Conservation (phyloP, 2,113 vertebrate species). For the Sebastes fasciatus region DNA sequence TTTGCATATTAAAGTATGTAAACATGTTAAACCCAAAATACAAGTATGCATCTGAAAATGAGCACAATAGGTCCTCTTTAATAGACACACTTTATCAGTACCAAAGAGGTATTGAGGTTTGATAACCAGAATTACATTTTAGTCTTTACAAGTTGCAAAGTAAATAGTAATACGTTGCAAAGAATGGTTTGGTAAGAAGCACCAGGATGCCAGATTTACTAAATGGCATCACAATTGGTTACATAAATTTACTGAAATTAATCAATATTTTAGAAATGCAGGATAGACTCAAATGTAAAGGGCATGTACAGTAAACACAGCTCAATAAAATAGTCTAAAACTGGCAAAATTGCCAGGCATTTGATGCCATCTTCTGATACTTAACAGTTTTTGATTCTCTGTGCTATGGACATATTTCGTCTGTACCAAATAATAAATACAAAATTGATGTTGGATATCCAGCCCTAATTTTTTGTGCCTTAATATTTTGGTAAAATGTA, state of each 20-base stretch:
- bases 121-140: neutral
- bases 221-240: neutral
- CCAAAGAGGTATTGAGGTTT: neutral
- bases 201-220: neutral
- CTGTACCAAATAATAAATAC: neutral
- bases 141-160: neutral
- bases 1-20: too few species aligned
- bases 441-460: too few species aligned
- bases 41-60: too few species aligned
- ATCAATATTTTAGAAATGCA: neutral
- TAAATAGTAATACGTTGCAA: neutral
- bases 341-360: neutral
- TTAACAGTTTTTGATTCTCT: neutral
- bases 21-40: too few species aligned
- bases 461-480: too few species aligned
- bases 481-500: slow-evolving; percentile 1
- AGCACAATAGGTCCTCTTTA: too few species aligned
- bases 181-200: neutral
- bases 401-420: neutral
- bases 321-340: neutral
- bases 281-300: neutral
- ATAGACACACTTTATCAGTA: too few species aligned
- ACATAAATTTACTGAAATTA: neutral
- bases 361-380: too few species aligned
- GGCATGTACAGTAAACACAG: neutral